Conservation (phyloP, 2,797 vertebrate genomes). For the Hyperoplus immaculatus region DNA sequence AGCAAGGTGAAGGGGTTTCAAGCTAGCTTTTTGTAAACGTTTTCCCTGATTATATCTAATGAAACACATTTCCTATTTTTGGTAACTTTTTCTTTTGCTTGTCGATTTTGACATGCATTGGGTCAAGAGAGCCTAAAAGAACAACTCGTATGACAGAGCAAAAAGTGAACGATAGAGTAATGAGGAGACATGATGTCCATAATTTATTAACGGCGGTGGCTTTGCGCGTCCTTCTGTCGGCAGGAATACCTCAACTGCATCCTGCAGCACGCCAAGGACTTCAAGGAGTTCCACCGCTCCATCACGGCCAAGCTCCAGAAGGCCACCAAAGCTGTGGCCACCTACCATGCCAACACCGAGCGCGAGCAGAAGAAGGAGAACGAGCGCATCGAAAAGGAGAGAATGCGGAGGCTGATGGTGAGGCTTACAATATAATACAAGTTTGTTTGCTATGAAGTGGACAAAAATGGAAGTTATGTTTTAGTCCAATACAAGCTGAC, state of each 20-base stretch:
- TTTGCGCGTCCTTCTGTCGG: not conserved
- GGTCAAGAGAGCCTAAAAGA: no score
- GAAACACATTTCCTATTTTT: not conserved
- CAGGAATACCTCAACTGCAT: slow-evolving; percentile 99
- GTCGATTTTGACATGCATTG: no score
- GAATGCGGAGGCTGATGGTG: slow-evolving; percentile 97
- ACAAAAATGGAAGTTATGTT: not conserved
- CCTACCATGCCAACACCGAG: slow-evolving; percentile 97
- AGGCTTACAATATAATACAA: slow-evolving; percentile 7
- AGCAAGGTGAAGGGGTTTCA: no score
- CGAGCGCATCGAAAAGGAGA: slow-evolving; percentile 97
- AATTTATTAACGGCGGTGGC: not conserved
- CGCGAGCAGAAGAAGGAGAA: slow-evolving; percentile 99
- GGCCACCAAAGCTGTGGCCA: slow-evolving; percentile 96
- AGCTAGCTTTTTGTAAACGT: not conserved
- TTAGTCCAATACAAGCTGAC: not conserved
- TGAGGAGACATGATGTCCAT: not conserved
- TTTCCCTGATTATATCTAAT: not conserved
- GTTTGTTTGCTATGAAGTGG: not conserved
- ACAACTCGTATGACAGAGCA: no score
- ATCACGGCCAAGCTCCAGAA: slow-evolving; percentile 97
- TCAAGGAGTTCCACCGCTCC: slow-evolving; percentile 97
- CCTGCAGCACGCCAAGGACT: slow-evolving; percentile 98
- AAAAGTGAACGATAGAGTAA: no score
- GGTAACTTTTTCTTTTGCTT: no score